Evolutionary conservation across 2,797 vertebrate genomes (phyloP), one percentile per base, ranked within the genome.

Genomic region (Clarias fuscus): DNA sequence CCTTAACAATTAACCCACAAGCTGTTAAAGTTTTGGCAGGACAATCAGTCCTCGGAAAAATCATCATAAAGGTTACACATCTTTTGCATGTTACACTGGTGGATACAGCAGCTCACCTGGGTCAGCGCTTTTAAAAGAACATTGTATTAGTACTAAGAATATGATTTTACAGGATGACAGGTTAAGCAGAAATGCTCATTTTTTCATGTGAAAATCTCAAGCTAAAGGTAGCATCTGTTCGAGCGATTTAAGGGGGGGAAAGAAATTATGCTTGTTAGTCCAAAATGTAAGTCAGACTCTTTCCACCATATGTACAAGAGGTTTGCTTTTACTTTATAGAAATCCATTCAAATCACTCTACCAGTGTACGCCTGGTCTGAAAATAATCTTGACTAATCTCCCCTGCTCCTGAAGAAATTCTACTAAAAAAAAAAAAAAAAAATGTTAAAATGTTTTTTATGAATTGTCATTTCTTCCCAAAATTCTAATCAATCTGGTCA

Each of bases 1-100:
- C 93, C 92, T 96, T 93, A 94, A 94, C 94, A 96, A 96, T 97
- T 96, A 97, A 95, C 93, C 93, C 90, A 91, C 14, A 22, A 94
- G 93, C 93, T 94, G 94, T 96, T 95, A 96, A 94, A 94, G 92
- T 80, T 90, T 91, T 94, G 90, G 93, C 91, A 93, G 87, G 83
- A 89, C 87, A 91, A 92, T 89, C 82, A 92, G 87, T 85, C 87
- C 88, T 88, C 83, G 92, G 90, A 95, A 94, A 95, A 95, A 96
- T 95, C 93, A 94, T 90, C 48, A 48, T 48, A 48, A 90, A 77
- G n/a, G 77, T 93, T 96, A 94, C 93, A 94, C 92, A 93, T 94
- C 90, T 91, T 87, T 90, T 91, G 91, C 83, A 91, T 88, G 92
- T 90, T 76, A 88, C 84, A 87, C 82, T 86, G 87, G 88, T 87